Percentiles rank a stretch among this genome's conserved stretches.
phyloP scores from a whole-genome alignment of 2,797 vertebrate species.

The Pseudopleuronectes americanus region DNA sequence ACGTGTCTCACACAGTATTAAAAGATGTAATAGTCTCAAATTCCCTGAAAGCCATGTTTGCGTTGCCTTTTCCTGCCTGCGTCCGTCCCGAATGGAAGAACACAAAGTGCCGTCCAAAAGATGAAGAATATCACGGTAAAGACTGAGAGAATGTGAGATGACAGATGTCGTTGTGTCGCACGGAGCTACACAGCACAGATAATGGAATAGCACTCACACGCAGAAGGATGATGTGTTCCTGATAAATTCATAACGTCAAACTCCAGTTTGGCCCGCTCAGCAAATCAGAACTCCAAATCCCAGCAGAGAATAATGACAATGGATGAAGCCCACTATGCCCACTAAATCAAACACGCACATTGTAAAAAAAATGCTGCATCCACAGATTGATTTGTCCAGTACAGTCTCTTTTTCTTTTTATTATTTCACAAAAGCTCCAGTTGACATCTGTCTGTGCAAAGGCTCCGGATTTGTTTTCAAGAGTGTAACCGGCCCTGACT shows the following conservation, averaged over 20 bases:
- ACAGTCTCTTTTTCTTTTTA: background rate
- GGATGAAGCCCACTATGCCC: constrained; percentile 21
- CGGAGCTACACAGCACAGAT: background rate
- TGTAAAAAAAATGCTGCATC: constrained; percentile 21
- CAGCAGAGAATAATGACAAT: constrained; percentile 37
- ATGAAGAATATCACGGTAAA: background rate
- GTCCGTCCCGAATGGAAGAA: background rate
- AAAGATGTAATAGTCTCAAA: no score
- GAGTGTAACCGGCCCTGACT: constrained; percentile 47
- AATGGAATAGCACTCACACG: constrained; percentile 16
- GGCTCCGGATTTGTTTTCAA: constrained; percentile 55
- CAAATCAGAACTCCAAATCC: constrained; percentile 50
- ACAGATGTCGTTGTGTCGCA: background rate
- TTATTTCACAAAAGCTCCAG: background rate
- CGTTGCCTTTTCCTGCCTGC: background rate
- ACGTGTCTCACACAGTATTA: no score
- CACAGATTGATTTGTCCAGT: background rate
- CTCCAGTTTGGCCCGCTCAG: constrained; percentile 20
- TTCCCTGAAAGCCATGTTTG: no score
- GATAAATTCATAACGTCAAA: constrained; percentile 26
- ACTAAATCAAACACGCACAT: constrained; percentile 32
- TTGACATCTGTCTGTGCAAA: constrained; percentile 10
- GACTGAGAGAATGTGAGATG: background rate
- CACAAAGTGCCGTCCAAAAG: background rate
- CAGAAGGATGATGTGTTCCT: constrained; percentile 16